These are phyloP conservation scores for Epinotia demarniana DNA, from an alignment of 2,888 invertebrate species.

Conservation along the genomic window DNA sequence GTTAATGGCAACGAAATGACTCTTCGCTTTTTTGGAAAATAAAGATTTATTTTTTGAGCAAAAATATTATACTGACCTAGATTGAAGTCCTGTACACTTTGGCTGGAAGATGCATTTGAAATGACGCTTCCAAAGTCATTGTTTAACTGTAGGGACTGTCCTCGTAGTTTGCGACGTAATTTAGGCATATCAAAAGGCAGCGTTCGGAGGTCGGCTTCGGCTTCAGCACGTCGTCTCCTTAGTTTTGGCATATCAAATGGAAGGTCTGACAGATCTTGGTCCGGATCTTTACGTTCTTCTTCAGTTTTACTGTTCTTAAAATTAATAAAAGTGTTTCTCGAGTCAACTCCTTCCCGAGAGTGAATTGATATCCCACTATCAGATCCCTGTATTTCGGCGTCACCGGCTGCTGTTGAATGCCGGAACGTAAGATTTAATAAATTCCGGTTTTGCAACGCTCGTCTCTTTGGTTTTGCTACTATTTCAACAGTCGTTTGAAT, in stretches of 20 bases:
- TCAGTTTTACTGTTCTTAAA: constrained; percentile 85
- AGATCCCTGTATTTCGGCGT: constrained; percentile 92
- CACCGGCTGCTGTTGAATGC: constrained; percentile 85
- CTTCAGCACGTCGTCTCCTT: constrained; percentile 88
- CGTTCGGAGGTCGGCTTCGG: constrained; percentile 91
- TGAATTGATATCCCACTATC: constrained; percentile 95
- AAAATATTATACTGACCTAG: constrained; percentile 80
- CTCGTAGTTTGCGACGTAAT: constrained; percentile 89
- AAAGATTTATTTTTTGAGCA: not conserved
- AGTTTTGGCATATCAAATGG: constrained; percentile 96
- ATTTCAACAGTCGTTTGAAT: constrained; percentile 80
- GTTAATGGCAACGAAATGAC: constrained; percentile 37
- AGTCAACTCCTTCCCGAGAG: constrained; percentile 91
- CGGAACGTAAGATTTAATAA: constrained; percentile 87
- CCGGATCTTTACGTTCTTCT: constrained; percentile 80
- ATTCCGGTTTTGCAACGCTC: constrained; percentile 91
- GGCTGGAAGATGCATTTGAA: constrained; percentile 92
- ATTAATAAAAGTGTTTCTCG: constrained; percentile 85
- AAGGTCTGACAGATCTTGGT: constrained; percentile 90
- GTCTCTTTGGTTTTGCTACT: constrained; percentile 85
- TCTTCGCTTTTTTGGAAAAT: constrained; percentile 20
- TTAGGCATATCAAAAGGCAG: constrained; percentile 97
- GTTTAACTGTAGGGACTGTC: constrained; percentile 85
- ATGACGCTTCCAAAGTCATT: constrained; percentile 87
- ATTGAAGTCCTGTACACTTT: constrained; percentile 91